Evolutionary conservation across 2,888 invertebrate species (phyloP).

Genomic region (Orthosia gothica): DNA sequence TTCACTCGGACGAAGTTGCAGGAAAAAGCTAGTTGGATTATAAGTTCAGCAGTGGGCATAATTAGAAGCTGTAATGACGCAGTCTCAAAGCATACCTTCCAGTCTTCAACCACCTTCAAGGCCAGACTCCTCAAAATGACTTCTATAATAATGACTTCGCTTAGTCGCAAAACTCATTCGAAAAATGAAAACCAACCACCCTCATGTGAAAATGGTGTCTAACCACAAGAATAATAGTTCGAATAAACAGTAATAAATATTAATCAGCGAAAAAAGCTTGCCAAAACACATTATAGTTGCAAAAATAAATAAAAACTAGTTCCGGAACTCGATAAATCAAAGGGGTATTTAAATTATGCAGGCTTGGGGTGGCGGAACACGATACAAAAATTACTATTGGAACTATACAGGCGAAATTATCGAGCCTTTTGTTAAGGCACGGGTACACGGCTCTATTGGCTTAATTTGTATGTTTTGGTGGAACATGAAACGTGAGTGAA

Average conservation of each 20-base stretch:
- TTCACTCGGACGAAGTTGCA: no score
- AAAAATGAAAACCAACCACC: slow-evolving; percentile 5
- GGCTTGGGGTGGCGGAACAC: slow-evolving; percentile 67
- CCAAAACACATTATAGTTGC: slow-evolving; percentile 57
- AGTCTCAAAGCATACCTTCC: background rate
- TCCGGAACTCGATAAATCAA: slow-evolving; percentile 76
- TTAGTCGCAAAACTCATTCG: background rate
- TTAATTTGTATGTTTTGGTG: background rate
- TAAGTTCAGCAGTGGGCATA: background rate
- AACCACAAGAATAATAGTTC: slow-evolving; percentile 46
- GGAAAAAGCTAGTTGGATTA: no score
- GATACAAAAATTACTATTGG: slow-evolving; percentile 73
- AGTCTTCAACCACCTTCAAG: no score
- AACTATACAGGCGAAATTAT: slow-evolving; percentile 59
- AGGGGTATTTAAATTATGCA: slow-evolving; percentile 79
- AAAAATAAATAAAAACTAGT: slow-evolving; percentile 55
- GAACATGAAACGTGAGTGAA: background rate
- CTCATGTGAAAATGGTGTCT: slow-evolving; percentile 47
- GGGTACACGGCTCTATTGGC: slow-evolving; percentile 4
- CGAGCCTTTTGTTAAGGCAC: slow-evolving; percentile 31
- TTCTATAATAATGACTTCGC: no score
- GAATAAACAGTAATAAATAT: slow-evolving; percentile 57
- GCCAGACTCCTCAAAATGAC: no score
- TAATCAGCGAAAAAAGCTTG: slow-evolving; percentile 50
- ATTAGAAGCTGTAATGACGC: no score